Conservation (phyloP, 2,113 vertebrate species). For the Neopipo cinnamomea region DNA sequence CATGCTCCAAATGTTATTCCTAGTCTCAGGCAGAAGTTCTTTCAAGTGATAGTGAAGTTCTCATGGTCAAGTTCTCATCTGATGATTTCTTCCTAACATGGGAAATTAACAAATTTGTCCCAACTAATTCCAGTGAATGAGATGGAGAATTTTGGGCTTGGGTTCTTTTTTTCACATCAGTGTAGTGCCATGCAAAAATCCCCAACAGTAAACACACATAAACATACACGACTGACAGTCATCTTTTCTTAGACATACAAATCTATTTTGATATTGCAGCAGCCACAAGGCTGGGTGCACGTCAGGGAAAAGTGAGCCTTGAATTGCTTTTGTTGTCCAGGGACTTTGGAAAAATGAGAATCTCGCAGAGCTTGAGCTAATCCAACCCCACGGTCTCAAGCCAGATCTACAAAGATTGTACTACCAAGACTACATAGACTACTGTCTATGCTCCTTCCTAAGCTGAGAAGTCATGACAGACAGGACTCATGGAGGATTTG, state of each 20-base stretch:
- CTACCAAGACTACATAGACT: background rate
- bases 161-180: background rate
- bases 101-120: background rate
- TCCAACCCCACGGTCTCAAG: background rate
- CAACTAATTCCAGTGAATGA: background rate
- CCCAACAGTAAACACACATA: background rate
- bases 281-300: background rate
- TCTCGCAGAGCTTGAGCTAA: background rate
- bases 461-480: background rate
- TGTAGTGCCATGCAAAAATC: background rate
- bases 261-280: background rate
- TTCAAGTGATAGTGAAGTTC: background rate
- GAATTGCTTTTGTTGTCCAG: background rate
- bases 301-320: background rate
- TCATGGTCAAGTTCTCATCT: background rate
- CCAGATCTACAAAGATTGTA: background rate
- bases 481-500: background rate
- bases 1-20: background rate
- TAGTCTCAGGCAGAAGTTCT: background rate
- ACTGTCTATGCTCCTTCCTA: background rate
- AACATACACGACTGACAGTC: background rate
- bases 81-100: background rate
- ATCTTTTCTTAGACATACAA: background rate
- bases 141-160: background rate
- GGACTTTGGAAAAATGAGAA: background rate